A percentile compares a stretch with the other conserved stretches of the same genome.
phyloP scores from a whole-genome alignment of 2,888 invertebrate species.

The Caradrina clavipalpis region DNA sequence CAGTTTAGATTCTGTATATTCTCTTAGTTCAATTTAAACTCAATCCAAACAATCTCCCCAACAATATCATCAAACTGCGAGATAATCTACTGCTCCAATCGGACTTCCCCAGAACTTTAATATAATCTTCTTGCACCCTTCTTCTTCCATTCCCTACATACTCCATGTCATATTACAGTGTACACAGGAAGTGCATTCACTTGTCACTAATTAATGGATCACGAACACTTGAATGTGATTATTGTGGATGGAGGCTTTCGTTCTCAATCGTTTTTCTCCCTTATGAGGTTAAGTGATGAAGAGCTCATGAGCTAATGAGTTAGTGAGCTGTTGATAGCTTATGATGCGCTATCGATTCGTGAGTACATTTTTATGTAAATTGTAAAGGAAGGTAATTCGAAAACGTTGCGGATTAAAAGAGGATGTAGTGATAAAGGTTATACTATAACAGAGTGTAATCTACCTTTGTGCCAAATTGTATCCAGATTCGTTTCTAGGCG shows the following conservation, averaged over 20 bases:
- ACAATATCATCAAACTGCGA: neutral
- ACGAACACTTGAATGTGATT: conserved; percentile 59
- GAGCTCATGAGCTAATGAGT: conserved; percentile 35
- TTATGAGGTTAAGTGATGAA: conserved; percentile 44
- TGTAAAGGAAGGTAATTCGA: neutral
- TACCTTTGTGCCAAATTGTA: no score
- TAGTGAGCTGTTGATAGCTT: conserved; percentile 25
- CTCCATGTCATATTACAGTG: conserved; percentile 23
- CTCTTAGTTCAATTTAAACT: neutral
- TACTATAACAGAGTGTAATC: no score
- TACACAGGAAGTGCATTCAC: conserved; percentile 73
- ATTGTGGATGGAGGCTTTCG: conserved; percentile 52
- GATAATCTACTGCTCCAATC: neutral
- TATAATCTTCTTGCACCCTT: neutral
- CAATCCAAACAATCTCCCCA: neutral
- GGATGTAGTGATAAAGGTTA: no score
- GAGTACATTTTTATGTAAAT: conserved; percentile 22
- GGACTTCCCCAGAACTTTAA: neutral
- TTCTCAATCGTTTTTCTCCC: conserved; percentile 50
- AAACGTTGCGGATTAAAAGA: no score
- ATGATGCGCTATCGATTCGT: conserved; percentile 1
- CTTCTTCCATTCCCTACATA: conserved; percentile 17
- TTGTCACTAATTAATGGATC: conserved; percentile 75
- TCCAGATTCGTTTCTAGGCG: no score
- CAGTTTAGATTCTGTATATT: neutral